Evolutionary conservation across 2,888 invertebrate genomes (phyloP).

Genomic region (Chrysolina haemoptera): DNA sequence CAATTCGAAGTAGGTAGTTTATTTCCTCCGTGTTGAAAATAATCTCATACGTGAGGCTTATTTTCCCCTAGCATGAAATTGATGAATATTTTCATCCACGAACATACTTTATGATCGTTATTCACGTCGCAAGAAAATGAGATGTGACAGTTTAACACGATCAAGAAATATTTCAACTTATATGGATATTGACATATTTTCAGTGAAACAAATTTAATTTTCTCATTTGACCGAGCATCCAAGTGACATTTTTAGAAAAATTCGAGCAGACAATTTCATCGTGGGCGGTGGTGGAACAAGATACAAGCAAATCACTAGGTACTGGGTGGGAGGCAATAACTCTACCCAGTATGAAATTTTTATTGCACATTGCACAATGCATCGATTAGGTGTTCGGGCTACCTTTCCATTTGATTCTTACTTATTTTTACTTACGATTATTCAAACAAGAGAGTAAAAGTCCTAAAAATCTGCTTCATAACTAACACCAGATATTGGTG

Average conservation of each 20-base stretch:
- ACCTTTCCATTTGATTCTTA: too few relatives aligned
- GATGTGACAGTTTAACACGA: constrained; percentile 11
- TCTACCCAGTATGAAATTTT: too few relatives aligned
- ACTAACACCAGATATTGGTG: too few relatives aligned
- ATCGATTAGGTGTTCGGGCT: too few relatives aligned
- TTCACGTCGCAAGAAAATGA: constrained; percentile 4
- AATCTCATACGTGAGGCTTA: neutral
- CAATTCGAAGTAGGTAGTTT: neutral
- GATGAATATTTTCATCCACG: neutral
- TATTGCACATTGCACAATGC: too few relatives aligned
- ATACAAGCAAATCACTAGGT: neutral
- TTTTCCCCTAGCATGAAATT: neutral
- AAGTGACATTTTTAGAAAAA: neutral
- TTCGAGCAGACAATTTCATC: neutral
- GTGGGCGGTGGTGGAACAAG: neutral
- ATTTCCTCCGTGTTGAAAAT: neutral
- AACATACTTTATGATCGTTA: constrained; percentile 7
- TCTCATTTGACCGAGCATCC: neutral
- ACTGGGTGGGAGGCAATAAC: neutral
- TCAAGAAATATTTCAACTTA: constrained; percentile 11
- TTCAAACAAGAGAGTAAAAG: too few relatives aligned
- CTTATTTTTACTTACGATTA: too few relatives aligned
- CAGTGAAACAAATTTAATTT: constrained; percentile 3
- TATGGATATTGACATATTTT: constrained; percentile 9
- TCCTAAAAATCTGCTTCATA: too few relatives aligned